Evolutionary conservation across 2,888 invertebrate genomes (phyloP).

Genomic region (Epirrhoe tristata): DNA sequence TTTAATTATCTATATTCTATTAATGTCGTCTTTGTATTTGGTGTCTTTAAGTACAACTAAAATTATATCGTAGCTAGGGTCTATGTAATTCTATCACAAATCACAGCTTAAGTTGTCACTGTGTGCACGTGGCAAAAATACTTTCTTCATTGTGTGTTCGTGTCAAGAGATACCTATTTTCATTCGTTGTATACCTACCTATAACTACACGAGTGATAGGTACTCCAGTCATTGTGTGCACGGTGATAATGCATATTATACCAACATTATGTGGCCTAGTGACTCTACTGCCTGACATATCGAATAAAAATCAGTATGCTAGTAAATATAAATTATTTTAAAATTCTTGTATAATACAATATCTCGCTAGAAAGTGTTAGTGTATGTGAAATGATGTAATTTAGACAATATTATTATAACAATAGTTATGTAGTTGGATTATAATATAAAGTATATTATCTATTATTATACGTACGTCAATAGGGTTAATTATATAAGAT

Average conservation of each 20-base stretch:
- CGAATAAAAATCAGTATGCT: constrained; percentile 73
- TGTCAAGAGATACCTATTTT: too few relatives aligned
- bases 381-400: constrained; percentile 69
- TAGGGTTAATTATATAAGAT: constrained; percentile 20
- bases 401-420: constrained; percentile 78
- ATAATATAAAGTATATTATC: constrained; percentile 30
- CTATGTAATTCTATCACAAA: constrained; percentile 42
- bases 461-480: constrained; percentile 26
- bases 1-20: constrained; percentile 34
- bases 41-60: constrained; percentile 45
- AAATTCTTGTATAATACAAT: constrained; percentile 59
- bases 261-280: constrained; percentile 71
- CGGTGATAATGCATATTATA: constrained; percentile 41
- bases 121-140: constrained; percentile 46
- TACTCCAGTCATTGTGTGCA: constrained; percentile 45
- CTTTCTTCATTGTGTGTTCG: constrained; percentile 46
- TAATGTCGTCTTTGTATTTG: constrained; percentile 42
- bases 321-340: constrained; percentile 68
- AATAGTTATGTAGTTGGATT: constrained; percentile 48
- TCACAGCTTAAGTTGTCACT: constrained; percentile 54
- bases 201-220: too few relatives aligned
- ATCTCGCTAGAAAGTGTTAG: constrained; percentile 65
- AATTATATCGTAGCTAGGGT: constrained; percentile 41
- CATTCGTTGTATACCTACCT: too few relatives aligned
- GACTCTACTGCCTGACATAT: constrained; percentile 79